Evolutionary conservation across 2,888 invertebrate species (phyloP).

Genomic region (Oligia fasciuncula): DNA sequence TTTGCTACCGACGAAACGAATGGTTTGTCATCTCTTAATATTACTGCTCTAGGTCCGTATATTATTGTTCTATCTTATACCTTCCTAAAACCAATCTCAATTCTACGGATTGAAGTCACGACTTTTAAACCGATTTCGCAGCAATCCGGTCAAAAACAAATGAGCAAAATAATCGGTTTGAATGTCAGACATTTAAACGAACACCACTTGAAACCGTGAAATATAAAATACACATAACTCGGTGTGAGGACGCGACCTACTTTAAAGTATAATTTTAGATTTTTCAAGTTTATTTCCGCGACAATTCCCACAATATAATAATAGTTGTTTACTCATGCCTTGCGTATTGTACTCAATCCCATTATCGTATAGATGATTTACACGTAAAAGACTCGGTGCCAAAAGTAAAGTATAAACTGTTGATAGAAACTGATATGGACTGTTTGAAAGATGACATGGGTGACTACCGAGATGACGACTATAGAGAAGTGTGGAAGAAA

Average conservation of each 20-base stretch:
- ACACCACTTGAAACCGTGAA: constrained; percentile 4
- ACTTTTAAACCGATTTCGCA: constrained; percentile 30
- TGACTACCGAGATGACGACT: neutral
- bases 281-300: constrained; percentile 50
- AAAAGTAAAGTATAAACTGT: neutral
- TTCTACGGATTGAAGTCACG: constrained; percentile 55
- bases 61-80: constrained; percentile 19
- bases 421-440: neutral
- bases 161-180: constrained; percentile 47
- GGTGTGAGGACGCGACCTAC: constrained; percentile 55
- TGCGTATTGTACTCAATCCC: neutral
- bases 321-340: constrained; percentile 36
- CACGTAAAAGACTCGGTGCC: constrained; percentile 7
- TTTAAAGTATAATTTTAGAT: constrained; percentile 53
- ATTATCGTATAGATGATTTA: neutral
- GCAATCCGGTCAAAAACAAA: constrained; percentile 46
- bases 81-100: constrained; percentile 43
- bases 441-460: neutral
- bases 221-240: constrained; percentile 19
- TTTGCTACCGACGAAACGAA: neutral
- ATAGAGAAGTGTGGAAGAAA: too few species aligned
- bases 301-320: constrained; percentile 38
- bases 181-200: constrained; percentile 50
- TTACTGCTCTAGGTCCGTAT: neutral
- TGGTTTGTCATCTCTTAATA: neutral